Evolutionary conservation across 2,113 vertebrate genomes (phyloP), one percentile per base, ranked within the genome.

Genomic region (Nerophis ophidion): DNA sequence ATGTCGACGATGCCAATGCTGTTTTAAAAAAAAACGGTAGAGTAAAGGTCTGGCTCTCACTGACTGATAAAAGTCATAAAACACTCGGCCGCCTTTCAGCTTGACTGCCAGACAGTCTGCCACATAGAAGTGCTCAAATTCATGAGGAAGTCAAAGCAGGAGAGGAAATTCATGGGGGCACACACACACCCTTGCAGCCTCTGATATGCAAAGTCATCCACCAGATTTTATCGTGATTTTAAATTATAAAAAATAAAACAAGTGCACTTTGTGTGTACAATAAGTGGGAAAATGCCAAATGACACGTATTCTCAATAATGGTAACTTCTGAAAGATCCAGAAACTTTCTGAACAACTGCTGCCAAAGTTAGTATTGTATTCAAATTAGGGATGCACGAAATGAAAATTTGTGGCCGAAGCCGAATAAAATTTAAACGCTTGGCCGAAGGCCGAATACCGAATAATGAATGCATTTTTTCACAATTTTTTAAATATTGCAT

Each of bases 71-170:
- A 46, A 17, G 65, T 45, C 65, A 70, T 70, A 72, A 65, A 76
- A 68, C 52, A 63, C 69, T 15, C 34, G 73, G 80, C 82, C 70
- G 68, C 68, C 71, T 81, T 81, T 85, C 80, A 57, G 57, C 72
- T 70, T 26, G 61, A 70, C 72, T 76, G 74, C 74, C 76, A 84
- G 86, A 82, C 75, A 72, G 70, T 51, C 75, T 75, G 81, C 86
- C 85, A 87, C 71, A 47, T 47, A 62, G 68, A 77, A 71, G 77
- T 65, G 63, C 57, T 72, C 72, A 71, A 84, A 86, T 79, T 75
- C 70, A 83, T 51, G 66, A 87, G 76, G 76, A 77, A 76, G 71
- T 79, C 63, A 76, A 73, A 80, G 48, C 65, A 14, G 34, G 47
- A 72, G 63, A 66, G 33, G 26, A 60, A 68, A 79, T 76, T 77